Evolutionary conservation across 2,888 invertebrate species (phyloP).

Genomic region (Himalopsyche japonica): DNA sequence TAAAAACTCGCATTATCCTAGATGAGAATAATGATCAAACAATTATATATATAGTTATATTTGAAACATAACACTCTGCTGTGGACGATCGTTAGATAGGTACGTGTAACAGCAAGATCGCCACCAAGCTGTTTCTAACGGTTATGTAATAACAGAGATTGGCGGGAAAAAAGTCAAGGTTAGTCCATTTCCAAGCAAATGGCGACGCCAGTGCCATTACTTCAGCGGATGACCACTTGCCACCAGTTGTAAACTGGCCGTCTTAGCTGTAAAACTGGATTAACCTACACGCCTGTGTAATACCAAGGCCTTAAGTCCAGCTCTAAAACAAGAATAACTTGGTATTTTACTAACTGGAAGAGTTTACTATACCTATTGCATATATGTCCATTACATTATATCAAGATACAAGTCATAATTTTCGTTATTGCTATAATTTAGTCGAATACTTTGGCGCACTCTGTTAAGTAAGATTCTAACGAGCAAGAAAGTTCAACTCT

Average conservation of each 20-base stretch:
- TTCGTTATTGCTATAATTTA: too few species aligned
- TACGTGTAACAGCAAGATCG: background rate
- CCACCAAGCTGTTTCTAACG: constrained; percentile 30
- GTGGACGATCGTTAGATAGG: background rate
- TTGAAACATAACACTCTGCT: background rate
- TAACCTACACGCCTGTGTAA: background rate
- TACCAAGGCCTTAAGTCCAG: background rate
- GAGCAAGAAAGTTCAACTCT: too few species aligned
- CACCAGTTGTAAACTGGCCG: background rate
- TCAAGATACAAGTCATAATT: too few species aligned
- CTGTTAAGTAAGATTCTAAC: too few species aligned
- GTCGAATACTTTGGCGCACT: too few species aligned
- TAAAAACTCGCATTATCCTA: too few species aligned
- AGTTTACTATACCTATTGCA: too few species aligned
- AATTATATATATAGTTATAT: background rate
- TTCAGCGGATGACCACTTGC: constrained; percentile 2
- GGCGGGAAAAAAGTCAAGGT: constrained; percentile 38
- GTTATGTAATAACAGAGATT: constrained; percentile 34
- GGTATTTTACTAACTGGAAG: too few species aligned
- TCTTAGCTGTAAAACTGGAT: constrained; percentile 31
- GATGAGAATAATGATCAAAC: too few species aligned
- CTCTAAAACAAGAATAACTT: background rate
- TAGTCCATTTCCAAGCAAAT: constrained; percentile 35
- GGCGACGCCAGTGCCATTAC: constrained; percentile 12
- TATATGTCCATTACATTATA: too few species aligned